phyloP scores from a whole-genome alignment of 2,888 invertebrate genomes.

The Pristionchus exspectatus region DNA sequence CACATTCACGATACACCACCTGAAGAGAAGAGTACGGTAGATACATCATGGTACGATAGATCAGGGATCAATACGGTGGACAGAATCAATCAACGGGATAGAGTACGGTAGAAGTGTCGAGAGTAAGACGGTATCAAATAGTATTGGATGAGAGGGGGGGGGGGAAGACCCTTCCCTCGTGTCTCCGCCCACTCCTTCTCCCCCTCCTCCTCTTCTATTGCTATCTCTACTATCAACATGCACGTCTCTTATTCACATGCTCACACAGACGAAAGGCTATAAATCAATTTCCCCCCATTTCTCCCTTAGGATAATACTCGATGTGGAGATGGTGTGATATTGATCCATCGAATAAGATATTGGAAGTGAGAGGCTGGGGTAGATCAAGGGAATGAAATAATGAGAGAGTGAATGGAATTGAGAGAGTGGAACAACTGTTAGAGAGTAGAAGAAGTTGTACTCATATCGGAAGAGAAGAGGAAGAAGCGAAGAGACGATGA shows the following conservation, averaged over 20 bases:
- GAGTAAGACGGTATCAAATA: conserved; percentile 44
- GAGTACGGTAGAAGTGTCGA: conserved; percentile 5
- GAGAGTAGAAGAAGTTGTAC: neutral
- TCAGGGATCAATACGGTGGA: neutral
- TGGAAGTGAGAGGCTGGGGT: neutral
- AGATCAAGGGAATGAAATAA: conserved; percentile 11
- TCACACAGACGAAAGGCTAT: neutral
- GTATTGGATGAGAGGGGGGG: neutral
- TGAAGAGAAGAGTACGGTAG: neutral
- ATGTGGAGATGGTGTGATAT: conserved; percentile 26
- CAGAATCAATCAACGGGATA: neutral
- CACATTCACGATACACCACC: conserved; percentile 35
- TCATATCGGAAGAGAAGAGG: conserved; percentile 20
- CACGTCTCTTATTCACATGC: conserved; percentile 45
- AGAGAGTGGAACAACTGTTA: conserved; percentile 38
- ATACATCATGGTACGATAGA: neutral
- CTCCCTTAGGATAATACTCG: conserved; percentile 44
- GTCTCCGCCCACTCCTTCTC: conserved; percentile 18
- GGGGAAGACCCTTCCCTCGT: conserved; percentile 38
- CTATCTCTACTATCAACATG: conserved; percentile 40
- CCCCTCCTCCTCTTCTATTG: neutral
- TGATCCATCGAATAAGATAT: neutral
- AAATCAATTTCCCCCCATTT: conserved; percentile 39
- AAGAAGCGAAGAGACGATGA: neutral
- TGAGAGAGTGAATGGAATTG: neutral